Base-by-base conservation (phyloP, 2,888 invertebrate species). In the Stegana nigrithorax region DNA sequence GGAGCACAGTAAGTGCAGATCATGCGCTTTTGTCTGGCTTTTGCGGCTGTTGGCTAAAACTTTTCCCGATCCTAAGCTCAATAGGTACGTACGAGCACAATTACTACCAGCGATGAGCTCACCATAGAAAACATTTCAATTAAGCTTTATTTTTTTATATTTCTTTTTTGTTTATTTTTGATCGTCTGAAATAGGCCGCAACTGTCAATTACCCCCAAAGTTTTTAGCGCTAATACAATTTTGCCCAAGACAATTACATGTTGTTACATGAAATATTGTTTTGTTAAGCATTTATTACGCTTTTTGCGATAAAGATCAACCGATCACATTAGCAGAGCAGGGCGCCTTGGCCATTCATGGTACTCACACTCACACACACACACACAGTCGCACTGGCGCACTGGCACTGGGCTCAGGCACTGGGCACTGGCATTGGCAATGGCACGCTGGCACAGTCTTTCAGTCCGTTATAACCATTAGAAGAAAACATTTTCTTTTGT, bases 171-270 rank as follows among this genome's bases (percentile, higher is more conserved):
- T 21, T 23, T 36, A 29, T 53, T 55, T 55, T 10, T 26, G 12
- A 10, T 51, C 27, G 14, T 29, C 29, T 26, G n/a, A n/a, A 29
- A 6, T 36, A 55, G 36, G 21, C 32, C 36, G 8, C 10, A 25
- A 47, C 47, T 47, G 47, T 47, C 47, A 47, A 47, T n/a, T 17
- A 25, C 14, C 42, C 39, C n/a, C n/a, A n/a, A n/a, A 6, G 21
- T 44, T 47, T 14, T 55, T 36, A 55, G 53, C 36, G 53, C 21
- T 55, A 55, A 21, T 55, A 32, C 19, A 65, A 66, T 66, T 78
- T 70, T 75, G 68, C 75, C 70, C 78, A 69, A 68, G 75, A 78
- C 76, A 78, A 78, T 78, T 76, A 72, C 72, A 76, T 76, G 69
- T 73, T 75, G 75, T 73, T 73, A 73, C 69, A 64, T 45, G 44